Evolutionary conservation across 2,888 invertebrate species (phyloP), one percentile per base, ranked within the genome.

Genomic region (Rhyacophila evoluta): DNA sequence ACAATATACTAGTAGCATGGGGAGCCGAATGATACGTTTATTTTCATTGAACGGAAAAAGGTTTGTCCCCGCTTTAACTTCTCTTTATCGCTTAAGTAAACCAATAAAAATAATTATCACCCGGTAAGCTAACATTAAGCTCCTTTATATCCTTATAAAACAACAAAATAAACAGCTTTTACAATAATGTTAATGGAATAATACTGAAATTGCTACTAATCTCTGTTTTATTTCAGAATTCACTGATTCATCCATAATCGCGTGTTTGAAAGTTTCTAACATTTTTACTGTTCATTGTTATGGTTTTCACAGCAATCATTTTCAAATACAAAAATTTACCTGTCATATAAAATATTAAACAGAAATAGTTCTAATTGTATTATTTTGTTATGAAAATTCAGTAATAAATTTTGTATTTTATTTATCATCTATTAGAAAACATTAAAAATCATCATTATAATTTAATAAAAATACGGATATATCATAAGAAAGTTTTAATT

Each of bases 61-160:
- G 33, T 41, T 74, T 33, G 37, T 67, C 68, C 36, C 12, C 19
- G 27, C 67, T 74, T 68, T 27, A 28, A 36, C 27, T 68, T 74
- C 37, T 74, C 74, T 74, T 37, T 37, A 67, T 74, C 33, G 36
- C n/a, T 15, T 41, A 70, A 77, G 77, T 73, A 75, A 69, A 75
- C 75, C 80, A 75, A 80, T 80, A 75, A 80, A 80, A 80, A 75
- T 73, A 78, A 80, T 80, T 76, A 80, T 80, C 78, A 73, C 80
- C 77, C 72, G 75, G 69, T 73, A 75, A 74, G 77, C 77, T 77
- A 69, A 68, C 38, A 76, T 76, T 80, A 80, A 80, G 74, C 72
- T 69, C 78, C 28, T 38, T 73, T 78, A 78, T 75, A 71, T 68
- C 76, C 74, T 25, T 76, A 75, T 72, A 41, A 72, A 78, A 80